phyloP scores from a whole-genome alignment of 2,888 invertebrate genomes.

The Sphecodes monilicornis region DNA sequence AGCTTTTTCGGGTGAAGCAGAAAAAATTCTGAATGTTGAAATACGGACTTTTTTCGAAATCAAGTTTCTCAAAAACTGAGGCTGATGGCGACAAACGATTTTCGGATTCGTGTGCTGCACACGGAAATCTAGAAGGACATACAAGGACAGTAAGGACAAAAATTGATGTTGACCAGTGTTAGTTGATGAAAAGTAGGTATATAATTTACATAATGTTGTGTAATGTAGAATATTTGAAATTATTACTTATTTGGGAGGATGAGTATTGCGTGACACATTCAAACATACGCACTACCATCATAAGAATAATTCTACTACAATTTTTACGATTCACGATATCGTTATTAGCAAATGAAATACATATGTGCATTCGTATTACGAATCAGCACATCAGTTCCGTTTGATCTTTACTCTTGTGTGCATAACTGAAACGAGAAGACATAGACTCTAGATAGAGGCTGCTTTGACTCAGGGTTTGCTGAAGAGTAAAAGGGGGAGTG shows the following conservation, averaged over 20 bases:
- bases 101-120: too few species aligned
- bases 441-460: constrained; percentile 26
- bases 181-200: too few species aligned
- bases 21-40: too few species aligned
- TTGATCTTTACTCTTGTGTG: constrained; percentile 61
- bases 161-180: too few species aligned
- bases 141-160: too few species aligned
- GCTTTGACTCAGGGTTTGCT: constrained; percentile 54
- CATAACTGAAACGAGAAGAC: constrained; percentile 48
- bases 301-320: not conserved
- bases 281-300: not conserved
- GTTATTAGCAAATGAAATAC: not conserved
- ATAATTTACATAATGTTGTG: too few species aligned
- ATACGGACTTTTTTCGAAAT: too few species aligned
- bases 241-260: not conserved
- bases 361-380: constrained; percentile 33
- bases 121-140: too few species aligned
- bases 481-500: constrained; percentile 47
- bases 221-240: not conserved
- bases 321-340: not conserved
- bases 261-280: not conserved
- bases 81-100: too few species aligned
- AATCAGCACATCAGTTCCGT: constrained; percentile 44
- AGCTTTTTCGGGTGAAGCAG: too few species aligned
- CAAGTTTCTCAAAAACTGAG: too few species aligned